These are phyloP conservation scores for Drosophila kanapiae DNA, from an alignment of 1,140 invertebrate genomes.

Conservation along the genomic window DNA sequence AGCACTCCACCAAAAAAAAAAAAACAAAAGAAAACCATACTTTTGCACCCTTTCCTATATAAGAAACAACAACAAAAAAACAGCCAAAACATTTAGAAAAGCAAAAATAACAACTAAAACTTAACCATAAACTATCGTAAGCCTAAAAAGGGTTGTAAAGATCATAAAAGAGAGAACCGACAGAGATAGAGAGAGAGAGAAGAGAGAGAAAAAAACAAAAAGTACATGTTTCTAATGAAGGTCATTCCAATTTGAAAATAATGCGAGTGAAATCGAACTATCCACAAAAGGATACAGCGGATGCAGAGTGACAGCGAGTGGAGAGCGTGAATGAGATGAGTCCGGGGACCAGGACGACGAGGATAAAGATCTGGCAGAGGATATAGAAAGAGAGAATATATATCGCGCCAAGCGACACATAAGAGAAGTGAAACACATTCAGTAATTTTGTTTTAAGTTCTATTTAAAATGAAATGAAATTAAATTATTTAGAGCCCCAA, in stretches of 20 bases:
- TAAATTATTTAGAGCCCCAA: constrained; percentile 47
- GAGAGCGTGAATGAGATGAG: constrained; percentile 61
- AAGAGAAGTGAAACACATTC: constrained; percentile 69
- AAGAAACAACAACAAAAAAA: constrained; percentile 58
- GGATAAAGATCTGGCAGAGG: constrained; percentile 2
- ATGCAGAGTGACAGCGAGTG: constrained; percentile 41
- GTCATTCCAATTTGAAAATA: constrained; percentile 84
- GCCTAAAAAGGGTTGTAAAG: constrained; percentile 66
- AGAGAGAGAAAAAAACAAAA: constrained; percentile 47
- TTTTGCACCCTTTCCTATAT: constrained; percentile 73
- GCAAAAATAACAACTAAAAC: constrained; percentile 41
- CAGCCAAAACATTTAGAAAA: constrained; percentile 61
- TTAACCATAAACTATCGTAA: constrained; percentile 49
- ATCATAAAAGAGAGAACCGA: constrained; percentile 44
- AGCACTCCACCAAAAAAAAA: constrained; percentile 55
- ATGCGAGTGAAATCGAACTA: constrained; percentile 77
- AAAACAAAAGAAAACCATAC: constrained; percentile 48
- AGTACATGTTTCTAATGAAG: constrained; percentile 84
- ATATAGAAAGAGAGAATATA: constrained; percentile 21
- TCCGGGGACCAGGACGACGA: constrained; percentile 23
- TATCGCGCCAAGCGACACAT: constrained; percentile 22
- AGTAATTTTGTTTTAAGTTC: constrained; percentile 82
- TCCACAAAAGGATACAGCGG: constrained; percentile 36
- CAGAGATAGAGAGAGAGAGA: not conserved
- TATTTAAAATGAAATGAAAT: constrained; percentile 81